Evolutionary conservation across 2,888 invertebrate genomes (phyloP), one percentile per base, ranked within the genome.

Genomic region (Syritta pipiens): DNA sequence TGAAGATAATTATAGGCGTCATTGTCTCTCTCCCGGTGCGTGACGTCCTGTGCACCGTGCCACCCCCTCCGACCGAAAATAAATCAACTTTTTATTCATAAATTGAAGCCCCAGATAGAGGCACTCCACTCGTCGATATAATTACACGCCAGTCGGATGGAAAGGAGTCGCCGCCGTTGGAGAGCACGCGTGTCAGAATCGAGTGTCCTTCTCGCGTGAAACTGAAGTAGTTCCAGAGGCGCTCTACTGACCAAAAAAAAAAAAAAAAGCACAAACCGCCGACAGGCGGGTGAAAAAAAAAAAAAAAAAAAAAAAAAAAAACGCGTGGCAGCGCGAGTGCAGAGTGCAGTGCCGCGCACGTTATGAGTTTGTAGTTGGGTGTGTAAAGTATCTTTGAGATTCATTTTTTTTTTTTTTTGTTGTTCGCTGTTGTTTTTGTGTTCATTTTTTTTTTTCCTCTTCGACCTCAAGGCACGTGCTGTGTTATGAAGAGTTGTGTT

Each of bases 391-490:
- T 37, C 37, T 37, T 37, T 37, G 37, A 37, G 17, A 17, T 35
- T 35, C 6, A 14, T 28, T 32, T 32, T 2, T 32, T 32, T 17
- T 17, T 17, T 17, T 14, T n/a, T 17, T 17, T 14, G 37, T 17
- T 37, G n/a, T 32, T 32, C 37, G 17, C 17, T 17, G 37, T 37
- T 37, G 6, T 22, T 22, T 59, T 14, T 42, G 19, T 42, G n/a
- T 35, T 22, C 22, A 6, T 19, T 19, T 14, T 28, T 32, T 44
- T 42, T 68, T 19, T 32, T 28, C 26, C 10, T 48, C 17, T 65
- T 46, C 55, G 37, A 68, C 68, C 71, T 72, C 30, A 48, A 53
- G 63, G 62, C 63, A 63, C 71, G 71, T 72, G 71, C 71, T 63
- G n/a, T n/a, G n/a, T n/a, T 24, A 19, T 46, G 51, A 62, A 48